Base-by-base conservation (phyloP, 2,113 vertebrate species). In the Mandrillus leucophaeus region DNA sequence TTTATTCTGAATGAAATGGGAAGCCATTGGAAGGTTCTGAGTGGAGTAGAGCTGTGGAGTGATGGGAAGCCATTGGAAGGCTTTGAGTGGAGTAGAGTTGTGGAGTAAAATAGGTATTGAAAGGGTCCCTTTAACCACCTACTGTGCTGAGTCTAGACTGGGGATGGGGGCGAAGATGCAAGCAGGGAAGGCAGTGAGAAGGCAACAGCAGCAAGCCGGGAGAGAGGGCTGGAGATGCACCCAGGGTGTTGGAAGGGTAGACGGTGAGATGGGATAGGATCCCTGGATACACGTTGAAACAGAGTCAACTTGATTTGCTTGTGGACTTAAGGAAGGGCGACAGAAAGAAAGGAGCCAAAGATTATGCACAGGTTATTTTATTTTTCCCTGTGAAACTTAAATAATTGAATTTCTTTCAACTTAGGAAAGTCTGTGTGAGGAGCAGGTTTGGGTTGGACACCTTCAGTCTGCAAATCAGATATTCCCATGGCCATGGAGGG, bases 151-250 rank as follows among this genome's bases (percentile, higher is more conserved):
- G 16, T 30, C 0, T 32, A 13, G 81, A 23, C 1, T 5, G 30
- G 25, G 32, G n/a, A 3, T 1, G 13, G 35, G 20, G 57, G 30
- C 0, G 6, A 30, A 64, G 27, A 64, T 16, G 11, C 27, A 8
- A 3, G 64, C 25, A 23, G 45, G n/a, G 16, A 45, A 30, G 2
- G 12, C 23, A 4, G 30, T 0, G 8, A 40, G 73, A 7, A 6
- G 9, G 7, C 12, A 4, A 0, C 5, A 10, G 64, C 7, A 3
- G 5, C 1, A 2, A 8, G 1, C 18, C 22, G 13, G 30, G 76
- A 55, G 40, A n/a, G 45, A 23, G 0, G 30, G 5, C 27, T 64
- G 20, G 40, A 45, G 59, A 1, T 0, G 1, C 2, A 11, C 9
- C 27, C 16, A 13, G 35, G 14, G 5, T 2, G 30, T 9, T 6